These are phyloP conservation scores for Netelia virgata DNA, from an alignment of 2,888 invertebrate species.

Conservation along the genomic window DNA sequence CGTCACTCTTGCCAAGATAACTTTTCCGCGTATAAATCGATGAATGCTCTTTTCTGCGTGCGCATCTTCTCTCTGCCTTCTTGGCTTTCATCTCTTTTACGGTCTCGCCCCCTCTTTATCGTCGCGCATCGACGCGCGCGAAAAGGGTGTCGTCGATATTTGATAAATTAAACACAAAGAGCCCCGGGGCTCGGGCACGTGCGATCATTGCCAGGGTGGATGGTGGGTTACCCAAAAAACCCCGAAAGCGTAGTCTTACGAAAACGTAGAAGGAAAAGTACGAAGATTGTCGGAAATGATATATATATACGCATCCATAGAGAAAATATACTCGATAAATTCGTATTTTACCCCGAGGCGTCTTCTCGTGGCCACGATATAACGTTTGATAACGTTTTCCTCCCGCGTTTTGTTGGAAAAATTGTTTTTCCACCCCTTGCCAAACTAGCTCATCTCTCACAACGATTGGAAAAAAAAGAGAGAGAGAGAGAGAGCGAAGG, in stretches of 20 bases:
- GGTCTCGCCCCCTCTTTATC: not conserved
- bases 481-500: not conserved
- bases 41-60: conserved; percentile 22
- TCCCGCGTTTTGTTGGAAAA: conserved; percentile 1
- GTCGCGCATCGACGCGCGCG: not conserved
- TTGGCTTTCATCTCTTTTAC: conserved; percentile 17
- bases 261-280: conserved; percentile 69
- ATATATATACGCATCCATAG: conserved; percentile 48
- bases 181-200: conserved; percentile 21
- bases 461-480: not conserved
- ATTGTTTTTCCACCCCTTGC: conserved; percentile 13
- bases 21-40: not conserved
- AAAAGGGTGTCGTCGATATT: conserved; percentile 40
- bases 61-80: not conserved
- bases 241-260: conserved; percentile 41
- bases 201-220: conserved; percentile 1
- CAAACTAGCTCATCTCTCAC: not conserved
- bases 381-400: conserved; percentile 23
- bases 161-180: conserved; percentile 54
- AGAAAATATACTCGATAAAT: conserved; percentile 60
- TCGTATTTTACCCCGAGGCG: conserved; percentile 58
- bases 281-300: conserved; percentile 56
- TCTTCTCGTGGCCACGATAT: conserved; percentile 8
- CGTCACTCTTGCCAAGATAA: not conserved
- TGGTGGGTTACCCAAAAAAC: not conserved